Conservation (phyloP, 35 echinoderm and acorn worm genomes). For the Diadema setosum region DNA sequence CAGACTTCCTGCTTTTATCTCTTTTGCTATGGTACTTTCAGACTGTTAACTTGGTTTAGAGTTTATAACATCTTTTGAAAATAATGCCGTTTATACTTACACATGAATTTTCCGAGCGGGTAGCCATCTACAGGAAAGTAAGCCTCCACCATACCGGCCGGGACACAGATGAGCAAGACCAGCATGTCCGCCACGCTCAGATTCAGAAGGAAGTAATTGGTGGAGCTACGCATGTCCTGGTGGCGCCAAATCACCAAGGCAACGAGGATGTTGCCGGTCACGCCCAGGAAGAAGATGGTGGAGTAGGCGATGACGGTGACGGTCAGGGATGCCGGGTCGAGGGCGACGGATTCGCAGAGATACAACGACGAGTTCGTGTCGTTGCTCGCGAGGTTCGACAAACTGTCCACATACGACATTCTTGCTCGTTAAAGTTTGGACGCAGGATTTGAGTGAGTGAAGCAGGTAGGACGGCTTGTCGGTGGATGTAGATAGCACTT, state of each 20-base stretch:
- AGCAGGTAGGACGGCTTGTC: too few species aligned
- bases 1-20: too few species aligned
- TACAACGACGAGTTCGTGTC: too few species aligned
- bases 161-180: constrained; percentile 82
- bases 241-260: constrained; percentile 79
- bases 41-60: too few species aligned
- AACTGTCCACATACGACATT: too few species aligned
- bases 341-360: too few species aligned
- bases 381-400: too few species aligned
- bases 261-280: constrained; percentile 79
- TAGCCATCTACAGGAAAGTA: constrained; percentile 36
- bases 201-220: constrained; percentile 92
- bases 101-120: constrained; percentile 70
- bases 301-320: constrained; percentile 49
- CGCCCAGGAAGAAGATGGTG: constrained; percentile 63
- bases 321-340: neutral
- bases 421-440: too few species aligned
- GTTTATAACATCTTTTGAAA: neutral
- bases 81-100: constrained; percentile 68
- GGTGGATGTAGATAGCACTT: too few species aligned
- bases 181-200: constrained; percentile 85
- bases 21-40: too few species aligned
- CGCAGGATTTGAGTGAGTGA: too few species aligned
- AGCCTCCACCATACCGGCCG: constrained; percentile 59
- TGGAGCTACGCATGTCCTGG: constrained; percentile 85